These are phyloP conservation scores for Xanthorhoe designata DNA, from an alignment of 2,888 invertebrate species.

Conservation along the genomic window DNA sequence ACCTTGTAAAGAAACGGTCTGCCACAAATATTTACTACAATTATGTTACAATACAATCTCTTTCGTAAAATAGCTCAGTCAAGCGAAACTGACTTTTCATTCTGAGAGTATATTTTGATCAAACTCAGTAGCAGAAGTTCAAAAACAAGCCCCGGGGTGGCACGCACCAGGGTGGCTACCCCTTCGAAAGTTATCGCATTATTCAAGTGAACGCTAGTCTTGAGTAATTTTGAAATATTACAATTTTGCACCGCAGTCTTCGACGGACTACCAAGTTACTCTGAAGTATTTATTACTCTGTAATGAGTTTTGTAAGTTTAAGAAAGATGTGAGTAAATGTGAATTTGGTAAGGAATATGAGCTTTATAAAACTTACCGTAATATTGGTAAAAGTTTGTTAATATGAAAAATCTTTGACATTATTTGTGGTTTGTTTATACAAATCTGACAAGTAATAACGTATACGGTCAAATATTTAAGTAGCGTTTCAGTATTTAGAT, in stretches of 20 bases:
- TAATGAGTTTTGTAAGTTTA: slow-evolving; percentile 40
- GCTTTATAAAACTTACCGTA: neutral
- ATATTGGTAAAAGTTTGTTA: no score
- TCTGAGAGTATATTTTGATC: slow-evolving; percentile 78
- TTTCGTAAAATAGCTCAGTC: slow-evolving; percentile 37
- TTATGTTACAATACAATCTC: neutral
- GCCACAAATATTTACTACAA: no score
- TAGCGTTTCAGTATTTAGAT: no score
- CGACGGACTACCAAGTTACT: slow-evolving; percentile 62
- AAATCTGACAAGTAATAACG: no score
- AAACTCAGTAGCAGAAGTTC: slow-evolving; percentile 80
- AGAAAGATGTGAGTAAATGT: neutral
- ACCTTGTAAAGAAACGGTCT: no score
- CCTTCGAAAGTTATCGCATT: slow-evolving; percentile 80
- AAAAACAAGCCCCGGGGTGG: slow-evolving; percentile 75
- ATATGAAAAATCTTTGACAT: no score
- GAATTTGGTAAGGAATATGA: neutral
- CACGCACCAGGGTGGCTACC: slow-evolving; percentile 72
- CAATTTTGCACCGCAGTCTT: slow-evolving; percentile 75
- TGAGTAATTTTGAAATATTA: slow-evolving; percentile 86
- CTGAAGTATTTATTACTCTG: slow-evolving; percentile 47
- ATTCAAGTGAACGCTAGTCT: slow-evolving; percentile 84
- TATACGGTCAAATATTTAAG: no score
- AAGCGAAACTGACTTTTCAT: slow-evolving; percentile 64
- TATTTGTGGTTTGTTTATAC: neutral